phyloP scores from a whole-genome alignment of 2,888 invertebrate species.

The Scrobipalpa atriplicella region DNA sequence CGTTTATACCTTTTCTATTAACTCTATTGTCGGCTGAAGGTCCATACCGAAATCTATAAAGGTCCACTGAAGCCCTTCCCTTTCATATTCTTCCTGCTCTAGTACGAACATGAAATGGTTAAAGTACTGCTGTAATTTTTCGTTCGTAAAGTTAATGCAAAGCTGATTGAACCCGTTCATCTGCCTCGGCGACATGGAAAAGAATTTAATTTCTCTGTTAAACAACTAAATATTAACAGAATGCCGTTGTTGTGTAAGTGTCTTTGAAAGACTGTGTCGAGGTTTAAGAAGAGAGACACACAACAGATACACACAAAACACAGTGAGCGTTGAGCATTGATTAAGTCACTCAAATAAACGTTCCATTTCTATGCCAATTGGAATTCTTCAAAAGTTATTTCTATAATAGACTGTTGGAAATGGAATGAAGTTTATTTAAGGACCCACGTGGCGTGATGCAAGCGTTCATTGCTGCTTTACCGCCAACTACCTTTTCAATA shows the following conservation, averaged over 20 bases:
- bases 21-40: slow-evolving; percentile 94
- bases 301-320: slow-evolving; percentile 60
- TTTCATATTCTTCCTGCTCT: slow-evolving; percentile 97
- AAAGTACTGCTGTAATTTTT: slow-evolving; percentile 97
- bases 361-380: slow-evolving; percentile 34
- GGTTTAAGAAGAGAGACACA: slow-evolving; percentile 54
- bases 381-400: slow-evolving; percentile 25
- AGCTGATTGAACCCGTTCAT: slow-evolving; percentile 97
- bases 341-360: slow-evolving; percentile 60
- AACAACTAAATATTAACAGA: slow-evolving; percentile 2
- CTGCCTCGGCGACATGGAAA: slow-evolving; percentile 81
- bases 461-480: slow-evolving; percentile 77
- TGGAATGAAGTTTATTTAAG: slow-evolving; percentile 55
- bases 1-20: slow-evolving; percentile 92
- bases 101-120: slow-evolving; percentile 98
- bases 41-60: slow-evolving; percentile 99
- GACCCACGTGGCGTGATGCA: slow-evolving; percentile 73
- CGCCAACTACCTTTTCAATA: slow-evolving; percentile 93
- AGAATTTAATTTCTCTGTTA: slow-evolving; percentile 34
- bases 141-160: slow-evolving; percentile 98
- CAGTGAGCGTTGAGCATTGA: slow-evolving; percentile 68
- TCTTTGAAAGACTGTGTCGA: slow-evolving; percentile 37
- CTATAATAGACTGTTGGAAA: slow-evolving; percentile 26
- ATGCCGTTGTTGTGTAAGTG: slow-evolving; percentile 19
- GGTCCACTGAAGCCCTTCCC: slow-evolving; percentile 94